These are phyloP conservation scores for Labeo catla DNA, from an alignment of 2,113 vertebrate species.

Conservation along the genomic window DNA sequence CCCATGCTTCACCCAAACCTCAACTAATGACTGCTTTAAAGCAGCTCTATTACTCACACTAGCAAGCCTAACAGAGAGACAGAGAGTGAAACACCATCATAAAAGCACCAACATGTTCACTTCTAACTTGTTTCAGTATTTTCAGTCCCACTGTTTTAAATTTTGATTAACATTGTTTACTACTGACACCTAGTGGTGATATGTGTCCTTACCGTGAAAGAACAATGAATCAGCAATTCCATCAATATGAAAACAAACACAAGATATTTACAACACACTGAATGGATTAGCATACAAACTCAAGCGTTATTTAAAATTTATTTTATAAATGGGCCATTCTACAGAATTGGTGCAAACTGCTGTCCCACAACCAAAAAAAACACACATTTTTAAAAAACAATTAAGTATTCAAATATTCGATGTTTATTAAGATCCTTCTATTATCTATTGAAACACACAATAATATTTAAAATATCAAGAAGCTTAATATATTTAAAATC, in stretches of 20 bases:
- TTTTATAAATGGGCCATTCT: too few relatives aligned
- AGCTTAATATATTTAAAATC: too few relatives aligned
- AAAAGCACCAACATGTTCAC: neutral
- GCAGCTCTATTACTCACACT: neutral
- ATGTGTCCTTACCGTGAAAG: neutral
- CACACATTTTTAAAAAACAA: too few relatives aligned
- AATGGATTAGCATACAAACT: too few relatives aligned
- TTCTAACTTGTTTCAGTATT: neutral
- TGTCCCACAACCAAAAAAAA: too few relatives aligned
- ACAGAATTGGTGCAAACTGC: too few relatives aligned
- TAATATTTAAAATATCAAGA: too few relatives aligned
- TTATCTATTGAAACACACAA: too few relatives aligned
- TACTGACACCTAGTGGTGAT: neutral
- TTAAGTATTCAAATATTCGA: too few relatives aligned
- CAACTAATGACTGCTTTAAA: conserved; percentile 7
- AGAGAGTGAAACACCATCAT: neutral
- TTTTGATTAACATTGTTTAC: neutral
- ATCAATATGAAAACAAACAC: neutral
- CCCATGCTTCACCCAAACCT: neutral
- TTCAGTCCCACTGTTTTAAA: neutral
- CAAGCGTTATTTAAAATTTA: too few relatives aligned
- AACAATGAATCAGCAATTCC: neutral
- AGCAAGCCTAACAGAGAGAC: neutral
- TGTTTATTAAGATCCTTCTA: too few relatives aligned
- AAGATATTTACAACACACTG: neutral